Base-by-base conservation (phyloP, 2,113 vertebrate species). In the Dissostichus mawsoni region DNA sequence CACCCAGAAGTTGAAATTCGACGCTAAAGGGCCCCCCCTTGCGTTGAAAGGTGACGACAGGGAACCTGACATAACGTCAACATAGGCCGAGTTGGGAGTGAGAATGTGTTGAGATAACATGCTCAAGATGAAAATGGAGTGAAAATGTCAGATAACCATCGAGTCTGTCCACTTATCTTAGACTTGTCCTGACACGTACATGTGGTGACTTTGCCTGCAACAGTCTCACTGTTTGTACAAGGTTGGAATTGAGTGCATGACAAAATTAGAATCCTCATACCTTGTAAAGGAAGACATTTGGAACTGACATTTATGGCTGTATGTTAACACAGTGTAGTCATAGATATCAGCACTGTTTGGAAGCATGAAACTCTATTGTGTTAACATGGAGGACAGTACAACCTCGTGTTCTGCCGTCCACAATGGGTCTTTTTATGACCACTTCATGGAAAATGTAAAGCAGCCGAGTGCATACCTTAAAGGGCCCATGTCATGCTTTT, bases 151-250 rank as follows among this genome's bases (percentile, higher is more conserved):
- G 80, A 56, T 33, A 56, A 69, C 29, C 20, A 77, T 71, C 53
- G 17, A 4, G 47, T 23, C 56, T 9, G 48, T 48, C 73, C 33
- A 33, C 8, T 45, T 52, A 12, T 20, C 66, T 47, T 11, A 17
- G 74, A 68, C 62, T 36, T 73, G 76, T 69, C 50, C 57, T 41
- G 58, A 69, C 75, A 57, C 5, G 68, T 1, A 6, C 25, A 11
- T 25, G 41, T 7, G 7, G 12, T 25, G 67, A 77, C 17, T 66
- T 53, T 29, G 59, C 12, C 63, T 66, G 33, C 52, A 58, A 33
- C 12, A 55, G 48, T 13, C 44, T 36, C 23, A 12, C 51, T 59
- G 20, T 45, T 18, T 51, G 52, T 41, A 44, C 61, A 13, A 5
- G 6, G 44, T 13, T 8, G 57, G 41, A 23, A 12, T 23, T 12